These are phyloP conservation scores for Callosobruchus maculatus DNA, from an alignment of 2,888 invertebrate species.

Conservation along the genomic window DNA sequence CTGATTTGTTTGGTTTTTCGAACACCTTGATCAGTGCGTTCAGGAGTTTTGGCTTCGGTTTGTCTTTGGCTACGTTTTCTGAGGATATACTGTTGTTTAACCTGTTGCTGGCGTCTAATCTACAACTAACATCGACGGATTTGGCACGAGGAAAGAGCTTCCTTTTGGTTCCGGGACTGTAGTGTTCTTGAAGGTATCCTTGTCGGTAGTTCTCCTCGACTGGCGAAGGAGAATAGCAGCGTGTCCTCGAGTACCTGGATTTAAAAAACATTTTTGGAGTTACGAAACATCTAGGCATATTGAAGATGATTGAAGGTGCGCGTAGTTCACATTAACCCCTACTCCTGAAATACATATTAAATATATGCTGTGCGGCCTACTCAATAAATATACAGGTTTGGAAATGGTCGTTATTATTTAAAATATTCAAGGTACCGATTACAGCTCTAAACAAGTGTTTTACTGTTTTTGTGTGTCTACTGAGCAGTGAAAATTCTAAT, in stretches of 20 bases:
- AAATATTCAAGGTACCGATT: too few species aligned
- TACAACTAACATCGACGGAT: constrained; percentile 21
- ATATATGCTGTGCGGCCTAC: too few species aligned
- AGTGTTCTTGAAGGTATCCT: constrained; percentile 44
- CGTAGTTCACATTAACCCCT: too few species aligned
- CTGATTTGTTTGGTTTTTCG: not conserved
- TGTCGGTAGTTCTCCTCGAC: constrained; percentile 14
- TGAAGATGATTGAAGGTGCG: too few species aligned
- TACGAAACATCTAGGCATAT: too few species aligned
- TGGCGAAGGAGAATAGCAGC: constrained; percentile 14
- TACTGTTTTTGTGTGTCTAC: too few species aligned
- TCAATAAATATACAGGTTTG: too few species aligned
- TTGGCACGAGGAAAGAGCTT: constrained; percentile 28
- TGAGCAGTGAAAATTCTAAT: too few species aligned
- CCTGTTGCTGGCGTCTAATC: not conserved
- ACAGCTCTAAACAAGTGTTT: too few species aligned
- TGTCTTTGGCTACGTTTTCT: constrained; percentile 13
- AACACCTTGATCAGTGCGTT: not conserved
- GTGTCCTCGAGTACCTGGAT: constrained; percentile 17
- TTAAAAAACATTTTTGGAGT: constrained; percentile 14
- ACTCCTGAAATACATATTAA: too few species aligned
- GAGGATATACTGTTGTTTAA: constrained; percentile 14
- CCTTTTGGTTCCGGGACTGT: constrained; percentile 36
- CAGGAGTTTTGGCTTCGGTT: not conserved
- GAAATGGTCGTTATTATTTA: too few species aligned